Evolutionary conservation across 2,888 invertebrate species (phyloP).

Genomic region (Melanophora roralis): DNA sequence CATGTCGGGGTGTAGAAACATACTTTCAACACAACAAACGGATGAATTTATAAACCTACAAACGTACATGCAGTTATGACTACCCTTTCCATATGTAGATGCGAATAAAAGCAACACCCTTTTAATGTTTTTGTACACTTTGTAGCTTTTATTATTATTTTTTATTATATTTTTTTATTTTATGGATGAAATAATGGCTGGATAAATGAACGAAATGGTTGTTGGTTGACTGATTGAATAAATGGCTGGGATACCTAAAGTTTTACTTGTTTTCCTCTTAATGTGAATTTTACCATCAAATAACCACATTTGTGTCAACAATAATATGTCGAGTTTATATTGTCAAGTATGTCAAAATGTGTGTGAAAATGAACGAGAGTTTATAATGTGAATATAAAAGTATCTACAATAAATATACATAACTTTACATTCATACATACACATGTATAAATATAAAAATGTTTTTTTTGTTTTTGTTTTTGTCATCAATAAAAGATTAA

Average conservation of each 20-base stretch:
- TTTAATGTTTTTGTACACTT: conserved; percentile 48
- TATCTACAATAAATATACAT: no score
- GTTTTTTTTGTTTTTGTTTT: not conserved
- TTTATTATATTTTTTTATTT: conserved; percentile 37
- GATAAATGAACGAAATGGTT: conserved; percentile 42
- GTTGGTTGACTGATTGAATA: conserved; percentile 55
- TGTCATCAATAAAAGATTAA: conserved; percentile 41
- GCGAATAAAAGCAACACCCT: conserved; percentile 11
- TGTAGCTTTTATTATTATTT: conserved; percentile 38
- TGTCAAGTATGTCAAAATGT: conserved; percentile 22
- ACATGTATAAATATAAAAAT: not conserved
- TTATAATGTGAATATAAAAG: not conserved
- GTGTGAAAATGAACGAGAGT: not conserved
- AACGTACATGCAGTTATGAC: not conserved
- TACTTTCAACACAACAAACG: not conserved
- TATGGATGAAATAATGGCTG: conserved; percentile 38
- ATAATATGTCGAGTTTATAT: conserved; percentile 34
- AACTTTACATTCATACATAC: no score
- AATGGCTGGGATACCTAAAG: conserved; percentile 41
- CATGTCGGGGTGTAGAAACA: conserved; percentile 18
- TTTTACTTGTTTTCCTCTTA: conserved; percentile 58
- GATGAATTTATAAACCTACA: not conserved
- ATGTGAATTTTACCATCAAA: conserved; percentile 70
- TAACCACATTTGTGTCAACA: conserved; percentile 70
- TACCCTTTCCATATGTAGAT: not conserved